Percentiles rank a stretch among this genome's conserved stretches.
phyloP scores from a whole-genome alignment of 2,113 vertebrate genomes.

The Turdus rufiventris region DNA sequence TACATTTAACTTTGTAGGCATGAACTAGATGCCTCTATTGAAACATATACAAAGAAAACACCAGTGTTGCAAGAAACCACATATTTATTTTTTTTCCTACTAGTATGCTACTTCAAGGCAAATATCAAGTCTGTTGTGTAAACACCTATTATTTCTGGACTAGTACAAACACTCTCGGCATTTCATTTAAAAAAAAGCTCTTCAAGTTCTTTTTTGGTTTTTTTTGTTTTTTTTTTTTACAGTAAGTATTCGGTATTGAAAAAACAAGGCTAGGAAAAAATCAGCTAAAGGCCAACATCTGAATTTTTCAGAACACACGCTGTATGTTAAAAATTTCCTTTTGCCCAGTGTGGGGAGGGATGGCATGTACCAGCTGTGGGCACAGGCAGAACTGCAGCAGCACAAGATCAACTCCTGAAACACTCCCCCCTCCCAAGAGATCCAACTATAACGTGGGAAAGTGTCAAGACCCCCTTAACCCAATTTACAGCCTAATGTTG shows the following conservation, averaged over 20 bases:
- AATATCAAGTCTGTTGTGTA: neutral
- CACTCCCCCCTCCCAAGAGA: neutral
- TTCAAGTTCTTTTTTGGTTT: neutral
- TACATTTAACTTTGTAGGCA: neutral
- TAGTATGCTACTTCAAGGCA: neutral
- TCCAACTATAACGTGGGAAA: neutral
- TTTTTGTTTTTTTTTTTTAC: neutral
- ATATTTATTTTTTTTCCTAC: neutral
- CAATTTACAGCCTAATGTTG: neutral
- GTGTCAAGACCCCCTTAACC: neutral
- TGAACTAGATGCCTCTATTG: neutral
- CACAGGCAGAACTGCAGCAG: neutral
- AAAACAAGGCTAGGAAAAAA: neutral
- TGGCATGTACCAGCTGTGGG: rapidly evolving
- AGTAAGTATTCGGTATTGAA: neutral
- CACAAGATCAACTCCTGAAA: neutral
- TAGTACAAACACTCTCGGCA: neutral
- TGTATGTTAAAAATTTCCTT: neutral
- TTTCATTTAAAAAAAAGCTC: neutral
- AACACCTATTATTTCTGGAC: constrained; percentile 21
- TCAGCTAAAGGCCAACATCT: neutral
- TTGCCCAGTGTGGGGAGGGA: neutral
- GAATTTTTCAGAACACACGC: neutral
- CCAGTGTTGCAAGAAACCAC: neutral
- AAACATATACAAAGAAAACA: neutral